These are phyloP conservation scores for Xanthorhoe spadicearia DNA, from an alignment of 2,888 invertebrate genomes.

Conservation along the genomic window DNA sequence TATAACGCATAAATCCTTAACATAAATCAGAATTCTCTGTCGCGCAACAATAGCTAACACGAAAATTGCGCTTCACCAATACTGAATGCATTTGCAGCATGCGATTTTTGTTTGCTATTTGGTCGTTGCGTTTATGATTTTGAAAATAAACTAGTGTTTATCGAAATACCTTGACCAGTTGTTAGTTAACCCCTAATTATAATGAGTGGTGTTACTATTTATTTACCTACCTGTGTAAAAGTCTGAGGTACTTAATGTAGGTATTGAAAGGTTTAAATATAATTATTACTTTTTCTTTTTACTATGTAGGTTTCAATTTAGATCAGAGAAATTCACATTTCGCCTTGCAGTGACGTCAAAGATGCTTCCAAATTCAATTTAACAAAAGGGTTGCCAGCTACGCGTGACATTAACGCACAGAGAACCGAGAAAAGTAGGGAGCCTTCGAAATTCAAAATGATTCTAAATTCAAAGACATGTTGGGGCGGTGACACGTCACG, in stretches of 20 bases:
- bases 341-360: slow-evolving; percentile 41
- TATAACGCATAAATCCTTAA: slow-evolving; percentile 38
- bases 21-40: slow-evolving; percentile 72
- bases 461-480: slow-evolving; percentile 72
- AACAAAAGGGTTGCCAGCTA: slow-evolving; percentile 78
- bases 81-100: slow-evolving; percentile 78
- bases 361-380: slow-evolving; percentile 72
- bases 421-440: slow-evolving; percentile 38
- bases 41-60: slow-evolving; percentile 73
- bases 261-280: no score
- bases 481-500: slow-evolving; percentile 75
- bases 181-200: not conserved
- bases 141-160: not conserved
- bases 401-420: slow-evolving; percentile 70
- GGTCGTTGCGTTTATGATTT: slow-evolving; percentile 31
- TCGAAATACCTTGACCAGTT: not conserved
- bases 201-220: no score
- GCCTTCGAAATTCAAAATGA: slow-evolving; percentile 33
- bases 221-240: no score
- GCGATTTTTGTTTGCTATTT: slow-evolving; percentile 60
- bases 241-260: no score
- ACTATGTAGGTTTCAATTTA: slow-evolving; percentile 9
- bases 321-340: slow-evolving; percentile 22
- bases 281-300: no score
- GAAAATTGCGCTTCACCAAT: slow-evolving; percentile 75